phyloP scores from a whole-genome alignment of 2,113 vertebrate species.

The Ptilorrhoa leucosticta region DNA sequence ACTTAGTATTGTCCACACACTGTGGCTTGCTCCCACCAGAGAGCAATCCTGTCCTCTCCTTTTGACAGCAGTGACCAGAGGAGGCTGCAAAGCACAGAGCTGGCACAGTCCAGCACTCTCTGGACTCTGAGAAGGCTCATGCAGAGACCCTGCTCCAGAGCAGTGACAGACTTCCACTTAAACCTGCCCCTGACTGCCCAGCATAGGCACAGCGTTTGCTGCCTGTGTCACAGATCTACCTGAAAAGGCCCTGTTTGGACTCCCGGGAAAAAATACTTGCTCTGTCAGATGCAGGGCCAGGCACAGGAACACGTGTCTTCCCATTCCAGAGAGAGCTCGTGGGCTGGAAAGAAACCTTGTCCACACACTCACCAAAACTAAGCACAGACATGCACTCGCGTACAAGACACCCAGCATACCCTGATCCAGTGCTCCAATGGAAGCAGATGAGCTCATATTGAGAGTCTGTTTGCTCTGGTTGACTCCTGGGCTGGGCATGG shows the following conservation, averaged over 20 bases:
- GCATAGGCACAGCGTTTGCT: background rate
- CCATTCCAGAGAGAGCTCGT: rapidly evolving
- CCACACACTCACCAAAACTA: background rate
- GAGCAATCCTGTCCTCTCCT: background rate
- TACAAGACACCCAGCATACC: background rate
- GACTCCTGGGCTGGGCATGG: constrained; percentile 88
- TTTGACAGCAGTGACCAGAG: background rate
- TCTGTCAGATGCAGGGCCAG: background rate
- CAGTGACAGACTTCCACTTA: background rate
- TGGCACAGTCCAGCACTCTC: background rate
- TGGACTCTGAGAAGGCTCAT: background rate
- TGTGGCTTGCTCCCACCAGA: background rate
- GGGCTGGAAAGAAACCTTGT: background rate
- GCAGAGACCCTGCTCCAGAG: background rate
- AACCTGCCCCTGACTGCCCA: background rate
- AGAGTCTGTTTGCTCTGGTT: constrained; percentile 75
- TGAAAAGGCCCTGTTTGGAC: background rate
- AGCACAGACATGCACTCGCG: rapidly evolving
- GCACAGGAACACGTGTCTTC: rapidly evolving
- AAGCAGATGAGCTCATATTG: constrained; percentile 67
- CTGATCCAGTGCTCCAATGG: constrained; percentile 73
- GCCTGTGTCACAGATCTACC: background rate
- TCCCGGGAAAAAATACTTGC: background rate
- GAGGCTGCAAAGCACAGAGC: background rate
- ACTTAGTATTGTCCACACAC: background rate